Evolutionary conservation across 1,140 invertebrate genomes (phyloP), one percentile per base, ranked within the genome.

Genomic region (Sitobion miscanthi): DNA sequence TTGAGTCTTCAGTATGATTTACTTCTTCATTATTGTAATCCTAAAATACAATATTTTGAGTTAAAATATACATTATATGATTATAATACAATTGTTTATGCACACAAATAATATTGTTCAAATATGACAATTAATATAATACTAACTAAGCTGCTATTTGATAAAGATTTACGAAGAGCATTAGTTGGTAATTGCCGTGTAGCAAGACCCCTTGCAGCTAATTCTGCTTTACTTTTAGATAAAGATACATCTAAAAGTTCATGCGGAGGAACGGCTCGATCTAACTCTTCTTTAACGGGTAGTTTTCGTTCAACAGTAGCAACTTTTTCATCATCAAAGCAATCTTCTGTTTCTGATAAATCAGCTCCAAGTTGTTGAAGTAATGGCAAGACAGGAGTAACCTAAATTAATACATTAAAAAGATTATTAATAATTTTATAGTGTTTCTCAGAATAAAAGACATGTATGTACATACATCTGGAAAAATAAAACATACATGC

Each of bases 231-330:
- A 62, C 97, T 97, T 95, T 98, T 98, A 94, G 97, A 97, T 23
- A 97, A 98, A 21, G 98, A 98, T 94, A 97, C 98, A 95, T 99
- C 98, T 45, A 99, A 96, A 42, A 99, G 96, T 95, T 97, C 97
- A 94, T 98, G 97, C 94, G 96, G 96, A 49, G 98, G 98, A 94
- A 99, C 97, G 4, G 97, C 98, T 93, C 97, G 96, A 95, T 98
- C 98, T 94, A 98, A 95, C 95, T 98, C 98, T 94, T 98, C 97
- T 94, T 97, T 97, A 2, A 97, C 96, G 5, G 95, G 95, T 86
- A 97, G 95, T 95, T 97, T 97, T 92, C 97, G 95, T 95, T 97
- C 97, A 52, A 97, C 97, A 7, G 97, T 97, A 42, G 97, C 97
- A 23, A 97, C 97, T 95, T 97, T 97, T 86, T 97, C 97, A 23